A percentile compares a stretch with the other conserved stretches of the same genome.
Evolutionary conservation across 2,113 vertebrate species (phyloP).

Genomic region (Monopterus albus): DNA sequence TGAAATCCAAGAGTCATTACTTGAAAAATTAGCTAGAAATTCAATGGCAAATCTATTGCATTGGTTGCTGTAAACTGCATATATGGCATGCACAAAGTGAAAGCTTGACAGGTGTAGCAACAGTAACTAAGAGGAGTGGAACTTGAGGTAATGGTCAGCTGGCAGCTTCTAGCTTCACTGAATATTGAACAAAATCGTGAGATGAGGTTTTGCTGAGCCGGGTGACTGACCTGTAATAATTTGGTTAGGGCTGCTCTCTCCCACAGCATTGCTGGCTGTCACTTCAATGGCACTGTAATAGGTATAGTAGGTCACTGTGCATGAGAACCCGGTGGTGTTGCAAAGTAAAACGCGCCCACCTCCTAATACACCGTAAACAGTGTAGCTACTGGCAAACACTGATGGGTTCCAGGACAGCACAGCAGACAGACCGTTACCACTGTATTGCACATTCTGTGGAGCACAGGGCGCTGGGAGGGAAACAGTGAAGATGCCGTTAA

Average conservation of each 20-base stretch:
- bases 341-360: slow-evolving; percentile 49
- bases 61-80: too few relatives aligned
- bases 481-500: background rate
- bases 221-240: slow-evolving; percentile 61
- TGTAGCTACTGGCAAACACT: slow-evolving; percentile 70
- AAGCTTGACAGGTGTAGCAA: too few relatives aligned
- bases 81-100: too few relatives aligned
- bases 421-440: slow-evolving; percentile 23
- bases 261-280: slow-evolving; percentile 75
- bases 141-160: too few relatives aligned
- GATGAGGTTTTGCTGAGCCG: background rate
- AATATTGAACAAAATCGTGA: background rate
- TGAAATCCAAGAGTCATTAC: too few relatives aligned
- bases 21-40: too few relatives aligned
- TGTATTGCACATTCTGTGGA: slow-evolving; percentile 59
- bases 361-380: slow-evolving; percentile 45
- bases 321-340: slow-evolving; percentile 69
- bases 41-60: too few relatives aligned
- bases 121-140: too few relatives aligned
- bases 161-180: too few relatives aligned
- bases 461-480: slow-evolving; percentile 75
- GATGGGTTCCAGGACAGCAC: slow-evolving; percentile 71
- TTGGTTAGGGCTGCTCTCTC: slow-evolving; percentile 71
- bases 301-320: slow-evolving; percentile 55
- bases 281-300: slow-evolving; percentile 41